Evolutionary conservation across 2,888 invertebrate genomes (phyloP).

Genomic region (Drosophila cognata): DNA sequence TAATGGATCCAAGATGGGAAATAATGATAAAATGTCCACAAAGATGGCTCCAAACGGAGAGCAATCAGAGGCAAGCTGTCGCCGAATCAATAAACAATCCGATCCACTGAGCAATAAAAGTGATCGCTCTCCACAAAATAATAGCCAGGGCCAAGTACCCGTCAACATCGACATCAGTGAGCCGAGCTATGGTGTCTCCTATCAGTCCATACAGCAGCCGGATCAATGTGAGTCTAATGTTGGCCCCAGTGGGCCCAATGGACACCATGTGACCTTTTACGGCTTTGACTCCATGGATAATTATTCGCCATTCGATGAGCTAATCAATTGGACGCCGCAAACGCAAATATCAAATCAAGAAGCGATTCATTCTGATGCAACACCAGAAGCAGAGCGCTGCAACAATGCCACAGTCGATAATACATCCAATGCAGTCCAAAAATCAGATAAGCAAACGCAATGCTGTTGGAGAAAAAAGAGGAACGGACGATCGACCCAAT

Average conservation of each 20-base stretch:
- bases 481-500: no score
- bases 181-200: conserved; percentile 31
- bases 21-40: neutral
- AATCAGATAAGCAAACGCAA: neutral
- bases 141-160: neutral
- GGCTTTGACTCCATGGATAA: conserved; percentile 61
- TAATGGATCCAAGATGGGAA: neutral
- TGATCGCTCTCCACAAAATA: conserved; percentile 1
- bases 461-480: neutral
- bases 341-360: neutral
- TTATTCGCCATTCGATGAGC: conserved; percentile 51
- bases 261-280: conserved; percentile 20
- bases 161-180: conserved; percentile 16
- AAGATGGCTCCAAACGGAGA: neutral
- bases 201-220: conserved; percentile 13
- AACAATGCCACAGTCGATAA: neutral
- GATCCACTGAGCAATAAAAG: neutral
- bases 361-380: neutral
- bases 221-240: neutral
- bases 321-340: conserved; percentile 6
- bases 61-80: neutral
- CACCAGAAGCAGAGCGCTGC: conserved; percentile 15
- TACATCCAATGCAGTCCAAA: neutral
- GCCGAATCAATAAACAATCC: neutral
- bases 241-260: neutral